Conservation (phyloP, 2,797 vertebrate species). For the Orestias chungarensis region DNA sequence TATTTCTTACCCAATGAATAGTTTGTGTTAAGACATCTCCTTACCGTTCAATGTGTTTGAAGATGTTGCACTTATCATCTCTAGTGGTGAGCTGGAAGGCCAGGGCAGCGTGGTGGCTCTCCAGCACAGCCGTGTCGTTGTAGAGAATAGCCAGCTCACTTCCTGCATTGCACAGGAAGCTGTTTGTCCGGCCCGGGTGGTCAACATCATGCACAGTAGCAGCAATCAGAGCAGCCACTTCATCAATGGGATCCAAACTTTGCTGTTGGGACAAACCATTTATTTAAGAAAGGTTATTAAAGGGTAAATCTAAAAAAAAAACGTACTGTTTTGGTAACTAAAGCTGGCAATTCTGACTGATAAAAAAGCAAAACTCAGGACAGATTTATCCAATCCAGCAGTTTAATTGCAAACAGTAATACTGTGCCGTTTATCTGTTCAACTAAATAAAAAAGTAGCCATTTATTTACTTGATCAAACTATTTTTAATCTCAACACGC, state of each 20-base stretch:
- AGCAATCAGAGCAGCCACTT: constrained; percentile 93
- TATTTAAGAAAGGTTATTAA: not conserved
- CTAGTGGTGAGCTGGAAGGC: constrained; percentile 94
- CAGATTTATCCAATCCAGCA: not conserved
- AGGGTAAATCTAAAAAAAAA: not conserved
- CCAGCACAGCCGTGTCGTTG: constrained; percentile 93
- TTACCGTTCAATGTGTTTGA: constrained; percentile 95
- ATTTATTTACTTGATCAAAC: not conserved
- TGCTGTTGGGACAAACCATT: constrained; percentile 78
- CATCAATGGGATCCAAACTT: constrained; percentile 91
- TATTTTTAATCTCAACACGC: not conserved
- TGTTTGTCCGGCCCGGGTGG: constrained; percentile 95
- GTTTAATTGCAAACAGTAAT: not conserved
- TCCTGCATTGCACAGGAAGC: constrained; percentile 95
- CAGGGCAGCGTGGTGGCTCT: constrained; percentile 94
- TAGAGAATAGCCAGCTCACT: constrained; percentile 93
- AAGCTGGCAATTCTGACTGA: not conserved
- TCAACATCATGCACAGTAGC: constrained; percentile 94
- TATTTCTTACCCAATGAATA: too few relatives aligned
- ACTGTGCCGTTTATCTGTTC: not conserved
- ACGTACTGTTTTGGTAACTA: not conserved
- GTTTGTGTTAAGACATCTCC: constrained; percentile 8
- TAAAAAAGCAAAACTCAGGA: not conserved
- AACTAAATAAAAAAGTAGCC: not conserved
- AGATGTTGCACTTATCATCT: constrained; percentile 95